Evolutionary conservation across 2,797 vertebrate genomes (phyloP).

Genomic region (Manis javanica): DNA sequence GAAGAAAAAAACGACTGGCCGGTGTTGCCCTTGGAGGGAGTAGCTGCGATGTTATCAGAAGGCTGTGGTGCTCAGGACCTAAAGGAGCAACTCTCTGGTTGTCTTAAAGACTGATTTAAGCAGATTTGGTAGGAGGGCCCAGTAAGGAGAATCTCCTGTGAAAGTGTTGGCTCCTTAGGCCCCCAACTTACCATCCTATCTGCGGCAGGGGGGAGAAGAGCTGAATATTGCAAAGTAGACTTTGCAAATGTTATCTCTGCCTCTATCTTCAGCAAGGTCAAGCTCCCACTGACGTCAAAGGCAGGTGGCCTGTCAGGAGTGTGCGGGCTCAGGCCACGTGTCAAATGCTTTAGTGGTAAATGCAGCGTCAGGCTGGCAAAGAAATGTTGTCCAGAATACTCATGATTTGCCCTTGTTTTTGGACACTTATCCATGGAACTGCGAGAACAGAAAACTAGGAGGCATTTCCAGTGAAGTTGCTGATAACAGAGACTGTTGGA

Average conservation of each 20-base stretch:
- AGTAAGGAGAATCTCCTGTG: constrained; percentile 15
- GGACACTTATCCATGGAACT: background rate
- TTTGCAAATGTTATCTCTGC: constrained; percentile 42
- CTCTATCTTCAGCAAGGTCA: constrained; percentile 56
- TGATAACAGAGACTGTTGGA: background rate
- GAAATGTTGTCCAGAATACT: constrained; percentile 22
- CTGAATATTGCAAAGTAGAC: constrained; percentile 48
- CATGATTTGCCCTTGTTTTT: background rate
- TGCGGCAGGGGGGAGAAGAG: background rate
- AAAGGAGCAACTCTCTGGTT: constrained; percentile 78
- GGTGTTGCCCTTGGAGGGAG: constrained; percentile 84
- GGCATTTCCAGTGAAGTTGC: background rate
- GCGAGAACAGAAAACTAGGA: background rate
- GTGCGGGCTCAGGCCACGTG: background rate
- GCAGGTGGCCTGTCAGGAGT: background rate
- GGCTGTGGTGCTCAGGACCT: constrained; percentile 86
- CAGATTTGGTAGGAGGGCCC: constrained; percentile 75
- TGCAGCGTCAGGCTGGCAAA: background rate
- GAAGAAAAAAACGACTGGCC: background rate
- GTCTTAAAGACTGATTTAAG: constrained; percentile 83
- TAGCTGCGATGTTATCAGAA: constrained; percentile 86
- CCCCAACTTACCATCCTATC: background rate
- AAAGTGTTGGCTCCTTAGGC: constrained; percentile 28
- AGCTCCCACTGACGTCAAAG: constrained; percentile 74
- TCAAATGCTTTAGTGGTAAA: background rate